phyloP scores from a whole-genome alignment of 2,888 invertebrate genomes.

The Capitulum mitella region DNA sequence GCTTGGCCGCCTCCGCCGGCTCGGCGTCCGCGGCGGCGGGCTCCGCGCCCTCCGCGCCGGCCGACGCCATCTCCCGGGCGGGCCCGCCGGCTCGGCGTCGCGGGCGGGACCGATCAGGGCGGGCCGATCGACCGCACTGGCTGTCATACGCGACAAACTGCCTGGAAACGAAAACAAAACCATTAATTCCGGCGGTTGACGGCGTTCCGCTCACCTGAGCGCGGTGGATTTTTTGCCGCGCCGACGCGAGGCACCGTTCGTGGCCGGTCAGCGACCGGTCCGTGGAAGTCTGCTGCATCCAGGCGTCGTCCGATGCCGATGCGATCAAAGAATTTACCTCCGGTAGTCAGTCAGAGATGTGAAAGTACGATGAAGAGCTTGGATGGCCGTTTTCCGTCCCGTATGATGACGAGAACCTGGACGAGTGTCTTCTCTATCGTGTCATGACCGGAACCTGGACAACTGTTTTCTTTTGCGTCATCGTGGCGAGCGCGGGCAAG shows the following conservation, averaged over 20 bases:
- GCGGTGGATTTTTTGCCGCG: neutral
- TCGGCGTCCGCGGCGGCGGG: neutral
- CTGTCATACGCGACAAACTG: neutral
- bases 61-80: neutral
- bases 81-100: too few species aligned
- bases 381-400: too few species aligned
- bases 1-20: neutral
- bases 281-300: neutral
- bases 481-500: too few species aligned
- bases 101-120: too few species aligned
- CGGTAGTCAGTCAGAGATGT: too few species aligned
- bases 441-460: too few species aligned
- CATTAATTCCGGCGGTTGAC: neutral
- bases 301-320: too few species aligned
- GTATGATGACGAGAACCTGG: too few species aligned
- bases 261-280: neutral
- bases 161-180: neutral
- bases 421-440: too few species aligned
- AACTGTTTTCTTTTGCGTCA: too few species aligned
- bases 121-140: neutral
- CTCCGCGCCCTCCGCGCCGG: neutral
- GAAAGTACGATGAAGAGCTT: too few species aligned
- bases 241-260: neutral
- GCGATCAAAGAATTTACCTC: too few species aligned
- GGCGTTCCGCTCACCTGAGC: neutral